Evolutionary conservation across 2,888 invertebrate genomes (phyloP).

Genomic region (Phyllotreta cruciferae): DNA sequence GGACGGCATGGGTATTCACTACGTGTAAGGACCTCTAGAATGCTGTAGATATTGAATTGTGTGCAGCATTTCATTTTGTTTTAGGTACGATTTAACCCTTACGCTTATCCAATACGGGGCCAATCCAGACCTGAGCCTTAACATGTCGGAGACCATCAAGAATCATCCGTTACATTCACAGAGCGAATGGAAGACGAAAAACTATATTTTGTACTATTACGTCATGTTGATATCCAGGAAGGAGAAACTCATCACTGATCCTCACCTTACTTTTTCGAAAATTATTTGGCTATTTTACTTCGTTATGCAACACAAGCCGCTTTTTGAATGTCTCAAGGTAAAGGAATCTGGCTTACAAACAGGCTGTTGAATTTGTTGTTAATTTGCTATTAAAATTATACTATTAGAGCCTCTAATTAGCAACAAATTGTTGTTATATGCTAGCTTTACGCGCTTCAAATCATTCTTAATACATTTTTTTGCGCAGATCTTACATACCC

Average conservation of each 20-base stretch:
- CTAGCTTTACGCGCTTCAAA: too few relatives aligned
- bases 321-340: slow-evolving; percentile 71
- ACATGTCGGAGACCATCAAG: slow-evolving; percentile 60
- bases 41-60: background rate
- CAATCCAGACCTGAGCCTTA: slow-evolving; percentile 72
- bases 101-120: slow-evolving; percentile 78
- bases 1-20: slow-evolving; percentile 70
- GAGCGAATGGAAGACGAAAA: slow-evolving; percentile 66
- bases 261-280: slow-evolving; percentile 69
- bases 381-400: background rate
- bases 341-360: too few relatives aligned
- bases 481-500: slow-evolving; percentile 65
- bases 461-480: slow-evolving; percentile 1
- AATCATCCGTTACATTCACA: slow-evolving; percentile 56
- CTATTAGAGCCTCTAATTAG: background rate
- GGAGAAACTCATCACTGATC: slow-evolving; percentile 68
- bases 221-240: slow-evolving; percentile 74
- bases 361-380: too few relatives aligned
- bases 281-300: slow-evolving; percentile 71
- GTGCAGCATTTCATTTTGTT: background rate
- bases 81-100: slow-evolving; percentile 69
- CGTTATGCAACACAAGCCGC: slow-evolving; percentile 72
- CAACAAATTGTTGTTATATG: too few relatives aligned
- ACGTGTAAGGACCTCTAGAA: slow-evolving; percentile 58
- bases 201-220: slow-evolving; percentile 73